phyloP scores from a whole-genome alignment of 2,888 invertebrate genomes.

The Melieria picta region DNA sequence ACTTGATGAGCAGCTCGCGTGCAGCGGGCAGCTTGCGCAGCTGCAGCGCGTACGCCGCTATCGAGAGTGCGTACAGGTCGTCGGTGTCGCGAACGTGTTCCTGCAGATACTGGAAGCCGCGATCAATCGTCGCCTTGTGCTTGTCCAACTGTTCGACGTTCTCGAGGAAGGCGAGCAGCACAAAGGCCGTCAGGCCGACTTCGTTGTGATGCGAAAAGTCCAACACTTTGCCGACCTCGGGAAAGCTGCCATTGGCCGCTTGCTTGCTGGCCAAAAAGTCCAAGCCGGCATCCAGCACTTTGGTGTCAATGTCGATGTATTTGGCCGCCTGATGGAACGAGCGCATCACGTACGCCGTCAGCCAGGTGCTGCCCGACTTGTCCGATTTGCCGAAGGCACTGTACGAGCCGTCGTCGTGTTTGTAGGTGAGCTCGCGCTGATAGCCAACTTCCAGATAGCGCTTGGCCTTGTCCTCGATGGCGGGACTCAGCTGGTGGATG shows the following conservation, averaged over 20 bases:
- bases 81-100: slow-evolving; percentile 72
- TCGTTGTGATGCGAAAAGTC: slow-evolving; percentile 71
- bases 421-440: slow-evolving; percentile 78
- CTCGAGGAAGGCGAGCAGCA: slow-evolving; percentile 77
- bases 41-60: slow-evolving; percentile 79
- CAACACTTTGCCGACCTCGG: slow-evolving; percentile 75
- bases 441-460: slow-evolving; percentile 70
- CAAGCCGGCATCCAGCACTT: slow-evolving; percentile 73
- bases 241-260: slow-evolving; percentile 78
- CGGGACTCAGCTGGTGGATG: slow-evolving; percentile 73
- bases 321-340: slow-evolving; percentile 77
- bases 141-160: slow-evolving; percentile 63
- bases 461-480: slow-evolving; percentile 70
- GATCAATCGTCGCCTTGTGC: slow-evolving; percentile 76
- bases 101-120: slow-evolving; percentile 79
- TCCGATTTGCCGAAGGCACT: slow-evolving; percentile 79
- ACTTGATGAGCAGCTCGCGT: slow-evolving; percentile 66
- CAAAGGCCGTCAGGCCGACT: slow-evolving; percentile 80
- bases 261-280: slow-evolving; percentile 77
- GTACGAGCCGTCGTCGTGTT: slow-evolving; percentile 78
- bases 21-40: slow-evolving; percentile 73
- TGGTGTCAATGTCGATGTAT: slow-evolving; percentile 75
- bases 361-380: slow-evolving; percentile 74
- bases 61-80: slow-evolving; percentile 76
- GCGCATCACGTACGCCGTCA: slow-evolving; percentile 83